Percentiles rank a stretch among this genome's conserved stretches.
Conservation (phyloP, 2,797 vertebrate genomes). For the Gallirallus australis region DNA sequence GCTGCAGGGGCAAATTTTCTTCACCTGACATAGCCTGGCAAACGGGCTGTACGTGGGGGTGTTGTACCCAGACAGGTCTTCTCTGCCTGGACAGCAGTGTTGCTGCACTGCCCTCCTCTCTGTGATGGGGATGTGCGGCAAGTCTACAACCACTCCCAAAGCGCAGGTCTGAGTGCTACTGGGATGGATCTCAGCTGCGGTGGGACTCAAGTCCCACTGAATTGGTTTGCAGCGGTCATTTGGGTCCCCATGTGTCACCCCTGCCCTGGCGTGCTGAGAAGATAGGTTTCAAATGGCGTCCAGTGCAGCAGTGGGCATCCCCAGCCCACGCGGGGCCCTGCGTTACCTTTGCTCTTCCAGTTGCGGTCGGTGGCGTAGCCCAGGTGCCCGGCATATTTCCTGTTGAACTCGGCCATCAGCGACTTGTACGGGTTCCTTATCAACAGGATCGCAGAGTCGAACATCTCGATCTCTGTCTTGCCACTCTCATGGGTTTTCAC, state of each 20-base stretch:
- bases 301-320: accelerated
- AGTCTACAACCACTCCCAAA: accelerated
- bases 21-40: not conserved
- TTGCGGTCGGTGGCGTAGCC: conserved; percentile 92
- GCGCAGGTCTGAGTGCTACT: not conserved
- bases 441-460: conserved; percentile 91
- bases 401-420: conserved; percentile 94
- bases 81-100: not conserved
- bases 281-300: not conserved
- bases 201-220: not conserved
- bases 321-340: accelerated
- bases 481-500: conserved; percentile 98
- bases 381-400: conserved; percentile 95
- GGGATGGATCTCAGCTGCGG: not conserved
- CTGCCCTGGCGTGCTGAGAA: accelerated
- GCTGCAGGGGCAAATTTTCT: not conserved
- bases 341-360: conserved; percentile 92
- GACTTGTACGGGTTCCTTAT: conserved; percentile 95
- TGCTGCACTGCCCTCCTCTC: not conserved
- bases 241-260: accelerated
- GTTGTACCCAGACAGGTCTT: not conserved
- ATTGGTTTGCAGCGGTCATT: not conserved
- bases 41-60: not conserved
- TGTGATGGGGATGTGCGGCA: accelerated
- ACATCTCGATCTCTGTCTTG: conserved; percentile 93